phyloP scores from a whole-genome alignment of 1,140 invertebrate genomes.

The Microplitis mediator region DNA sequence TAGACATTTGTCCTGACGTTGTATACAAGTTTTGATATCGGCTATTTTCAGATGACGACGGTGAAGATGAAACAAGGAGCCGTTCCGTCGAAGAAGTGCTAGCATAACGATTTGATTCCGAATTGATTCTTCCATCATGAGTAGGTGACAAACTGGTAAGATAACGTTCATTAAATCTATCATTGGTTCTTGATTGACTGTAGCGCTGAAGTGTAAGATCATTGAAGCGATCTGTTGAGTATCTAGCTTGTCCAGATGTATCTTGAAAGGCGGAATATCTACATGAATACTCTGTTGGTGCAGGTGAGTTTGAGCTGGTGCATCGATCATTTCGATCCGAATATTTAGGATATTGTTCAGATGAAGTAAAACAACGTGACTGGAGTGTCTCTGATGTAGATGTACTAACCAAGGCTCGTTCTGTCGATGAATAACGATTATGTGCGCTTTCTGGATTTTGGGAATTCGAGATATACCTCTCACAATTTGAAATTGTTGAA shows the following conservation, averaged over 20 bases:
- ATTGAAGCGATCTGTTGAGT: conserved; percentile 60
- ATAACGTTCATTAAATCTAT: conserved; percentile 54
- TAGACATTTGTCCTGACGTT: neutral
- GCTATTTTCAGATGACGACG: conserved; percentile 62
- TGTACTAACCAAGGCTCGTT: conserved; percentile 39
- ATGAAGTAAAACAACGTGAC: conserved; percentile 37
- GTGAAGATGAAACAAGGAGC: conserved; percentile 56
- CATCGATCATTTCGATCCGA: conserved; percentile 39
- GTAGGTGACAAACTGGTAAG: conserved; percentile 37
- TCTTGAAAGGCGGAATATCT: conserved; percentile 48
- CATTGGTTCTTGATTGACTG: conserved; percentile 60
- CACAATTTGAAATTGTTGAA: conserved; percentile 40
- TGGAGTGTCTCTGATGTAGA: conserved; percentile 14
- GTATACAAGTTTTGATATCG: conserved; percentile 29
- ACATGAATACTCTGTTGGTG: conserved; percentile 40
- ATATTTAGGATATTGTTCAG: conserved; percentile 53
- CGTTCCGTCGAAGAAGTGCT: conserved; percentile 53
- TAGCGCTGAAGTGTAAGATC: conserved; percentile 61
- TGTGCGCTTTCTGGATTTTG: conserved; percentile 50
- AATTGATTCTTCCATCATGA: conserved; percentile 15
- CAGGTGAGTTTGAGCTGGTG: conserved; percentile 44
- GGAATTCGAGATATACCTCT: conserved; percentile 51
- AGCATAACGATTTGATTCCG: conserved; percentile 36
- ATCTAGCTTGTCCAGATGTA: conserved; percentile 34
- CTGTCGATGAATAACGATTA: conserved; percentile 53